Evolutionary conservation across 2,113 vertebrate species (phyloP), one percentile per base, ranked within the genome.

Genomic region (Psilopogon haemacephalus): DNA sequence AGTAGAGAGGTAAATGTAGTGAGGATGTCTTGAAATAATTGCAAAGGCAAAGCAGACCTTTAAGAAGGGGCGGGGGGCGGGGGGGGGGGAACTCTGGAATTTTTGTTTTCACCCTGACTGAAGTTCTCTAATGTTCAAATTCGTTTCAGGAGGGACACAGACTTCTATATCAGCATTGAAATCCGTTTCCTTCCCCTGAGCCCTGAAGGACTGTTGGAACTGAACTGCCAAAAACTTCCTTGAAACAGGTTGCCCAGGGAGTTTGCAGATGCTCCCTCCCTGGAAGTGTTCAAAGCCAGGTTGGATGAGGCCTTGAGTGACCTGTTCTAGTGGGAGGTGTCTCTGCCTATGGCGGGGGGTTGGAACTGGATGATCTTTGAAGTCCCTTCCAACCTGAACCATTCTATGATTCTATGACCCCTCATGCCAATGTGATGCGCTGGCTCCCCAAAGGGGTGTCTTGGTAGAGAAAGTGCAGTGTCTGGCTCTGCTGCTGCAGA

Each of bases 361-460:
- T n/a, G n/a, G n/a, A n/a, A n/a, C n/a, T n/a, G n/a, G n/a, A n/a
- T n/a, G n/a, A n/a, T n/a, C n/a, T n/a, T n/a, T n/a, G n/a, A n/a
- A n/a, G n/a, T n/a, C n/a, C n/a, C n/a, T n/a, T n/a, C n/a, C n/a
- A n/a, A n/a, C n/a, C n/a, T n/a, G n/a, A n/a, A n/a, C n/a, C n/a
- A n/a, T n/a, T n/a, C n/a, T n/a, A n/a, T n/a, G n/a, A n/a, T n/a
- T n/a, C n/a, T n/a, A n/a, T n/a, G n/a, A n/a, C n/a, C n/a, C n/a
- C 17, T 56, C 10, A 6, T 12, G 28, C 32, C 9, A 2, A 0
- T 3, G 1, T 37, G 28, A 10, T 52, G 4, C 38, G 16, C 21
- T n/a, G 35, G n/a, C 19, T 75, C 62, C 73, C 56, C 33, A 75
- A 17, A 71, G 28, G 23, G 12, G 1, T 63, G 28, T 15, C 54